A percentile compares a stretch with the other conserved stretches of the same genome.
phyloP scores from a whole-genome alignment of 2,888 invertebrate species.

The Drosophila acutilabella region DNA sequence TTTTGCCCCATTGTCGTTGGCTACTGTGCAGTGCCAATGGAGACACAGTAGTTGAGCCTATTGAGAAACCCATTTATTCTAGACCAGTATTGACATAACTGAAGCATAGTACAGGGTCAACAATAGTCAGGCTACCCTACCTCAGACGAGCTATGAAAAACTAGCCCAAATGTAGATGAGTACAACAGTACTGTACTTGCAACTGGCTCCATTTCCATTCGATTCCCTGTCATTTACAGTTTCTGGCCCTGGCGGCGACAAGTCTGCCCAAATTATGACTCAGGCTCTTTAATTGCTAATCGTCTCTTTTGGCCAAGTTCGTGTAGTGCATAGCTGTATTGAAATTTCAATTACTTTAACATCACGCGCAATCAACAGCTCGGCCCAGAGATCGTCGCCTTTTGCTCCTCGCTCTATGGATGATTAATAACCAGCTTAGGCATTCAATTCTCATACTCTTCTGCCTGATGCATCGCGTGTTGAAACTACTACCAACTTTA shows the following conservation, averaged over 20 bases:
- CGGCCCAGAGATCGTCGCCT: slow-evolving; percentile 34
- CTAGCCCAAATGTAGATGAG: slow-evolving; percentile 47
- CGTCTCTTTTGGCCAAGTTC: slow-evolving; percentile 34
- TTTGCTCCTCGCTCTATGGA: slow-evolving; percentile 14
- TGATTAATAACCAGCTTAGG: slow-evolving; percentile 66
- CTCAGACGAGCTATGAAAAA: slow-evolving; percentile 29
- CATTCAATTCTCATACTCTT: slow-evolving; percentile 29
- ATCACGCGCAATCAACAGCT: slow-evolving; percentile 77
- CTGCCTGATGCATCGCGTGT: slow-evolving; percentile 65
- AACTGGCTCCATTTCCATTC: slow-evolving; percentile 2
- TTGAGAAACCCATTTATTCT: too few relatives aligned
- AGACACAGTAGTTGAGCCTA: not conserved
- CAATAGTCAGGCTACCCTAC: not conserved
- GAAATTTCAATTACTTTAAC: slow-evolving; percentile 75
- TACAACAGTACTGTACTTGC: slow-evolving; percentile 35
- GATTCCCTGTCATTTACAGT: slow-evolving; percentile 24
- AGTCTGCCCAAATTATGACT: slow-evolving; percentile 67
- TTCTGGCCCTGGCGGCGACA: slow-evolving; percentile 60
- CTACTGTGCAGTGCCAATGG: slow-evolving; percentile 65
- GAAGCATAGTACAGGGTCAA: not conserved
- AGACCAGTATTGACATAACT: too few relatives aligned
- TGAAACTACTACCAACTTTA: slow-evolving; percentile 30
- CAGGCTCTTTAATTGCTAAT: slow-evolving; percentile 62
- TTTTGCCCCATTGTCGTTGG: slow-evolving; percentile 36
- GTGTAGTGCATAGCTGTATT: slow-evolving; percentile 43